Evolutionary conservation across 1,140 invertebrate species (phyloP), one percentile per base, ranked within the genome.

Genomic region (Saccostrea cuccullata): DNA sequence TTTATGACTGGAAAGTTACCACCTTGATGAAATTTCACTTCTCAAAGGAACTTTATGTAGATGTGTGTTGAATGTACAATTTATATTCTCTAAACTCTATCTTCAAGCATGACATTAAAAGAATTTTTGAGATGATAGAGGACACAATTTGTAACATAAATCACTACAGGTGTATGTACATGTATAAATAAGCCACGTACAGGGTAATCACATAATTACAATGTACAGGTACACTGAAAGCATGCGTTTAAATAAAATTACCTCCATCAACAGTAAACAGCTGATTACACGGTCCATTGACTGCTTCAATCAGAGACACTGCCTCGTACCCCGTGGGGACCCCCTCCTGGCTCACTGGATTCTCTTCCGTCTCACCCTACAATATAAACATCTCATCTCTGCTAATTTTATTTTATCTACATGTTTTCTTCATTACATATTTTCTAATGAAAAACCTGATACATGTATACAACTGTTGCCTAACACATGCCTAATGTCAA

Each of bases 261-360:
- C 88, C 88, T 73, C 89, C 90, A 85, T 89, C 89, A 67, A 91
- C 89, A 13, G 89, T 89, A 67, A 90, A 89, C 30, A 89, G 85
- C 56, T 90, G 89, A 55, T 89, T 90, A 91, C 91, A 91, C 2
- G 91, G 98, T 0, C 99, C 99, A 96, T 99, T 99, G n/a, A 99
- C 95, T 9, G 99, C 99, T 95, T 99, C 99, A 87, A 99, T 97
- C n/a, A 99, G 95, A 0, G 98, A 98, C 73, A 99, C 97, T 26
- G 98, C 97, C 95, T 99, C 98, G 94, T 99, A 99, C 0, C 99
- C 98, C 0, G 97, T 96, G 55, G 98, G 98, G 92, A 99, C 97
- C 94, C 98, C 97, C 94, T 98, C 95, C 95, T 96, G 94, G 91
- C 92, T 94, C 2, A 94, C 93, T n/a, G 91, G 86, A 55, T 91